Evolutionary conservation across 2,113 vertebrate genomes (phyloP).

Genomic region (Aptenodytes forsteri): DNA sequence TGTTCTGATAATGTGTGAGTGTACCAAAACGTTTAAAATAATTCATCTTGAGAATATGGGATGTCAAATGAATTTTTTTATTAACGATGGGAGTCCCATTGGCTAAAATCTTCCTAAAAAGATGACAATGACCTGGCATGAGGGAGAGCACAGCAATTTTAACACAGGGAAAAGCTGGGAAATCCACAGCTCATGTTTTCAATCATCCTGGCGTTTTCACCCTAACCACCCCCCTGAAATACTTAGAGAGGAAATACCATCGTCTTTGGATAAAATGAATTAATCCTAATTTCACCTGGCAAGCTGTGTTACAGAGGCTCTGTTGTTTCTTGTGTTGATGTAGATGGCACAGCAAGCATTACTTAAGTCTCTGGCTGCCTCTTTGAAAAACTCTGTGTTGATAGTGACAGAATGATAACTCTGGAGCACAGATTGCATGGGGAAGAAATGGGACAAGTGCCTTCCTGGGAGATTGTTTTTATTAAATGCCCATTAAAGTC

Average conservation of each 20-base stretch:
- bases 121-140: neutral
- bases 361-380: neutral
- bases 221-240: neutral
- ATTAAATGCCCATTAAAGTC: neutral
- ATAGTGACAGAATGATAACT: neutral
- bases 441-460: neutral
- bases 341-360: rapidly evolving
- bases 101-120: neutral
- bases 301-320: neutral
- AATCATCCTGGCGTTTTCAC: neutral
- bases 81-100: neutral
- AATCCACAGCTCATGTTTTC: neutral
- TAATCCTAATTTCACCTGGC: neutral
- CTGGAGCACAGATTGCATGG: neutral
- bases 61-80: neutral
- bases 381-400: neutral
- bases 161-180: neutral
- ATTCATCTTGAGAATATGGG: neutral
- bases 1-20: neutral
- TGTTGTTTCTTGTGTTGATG: neutral
- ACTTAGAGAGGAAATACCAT: neutral
- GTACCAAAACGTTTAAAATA: neutral
- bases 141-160: neutral
- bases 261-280: neutral
- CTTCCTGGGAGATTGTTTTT: neutral